Base-by-base conservation (phyloP, 1,140 invertebrate genomes). In the Zaprionus davidi region DNA sequence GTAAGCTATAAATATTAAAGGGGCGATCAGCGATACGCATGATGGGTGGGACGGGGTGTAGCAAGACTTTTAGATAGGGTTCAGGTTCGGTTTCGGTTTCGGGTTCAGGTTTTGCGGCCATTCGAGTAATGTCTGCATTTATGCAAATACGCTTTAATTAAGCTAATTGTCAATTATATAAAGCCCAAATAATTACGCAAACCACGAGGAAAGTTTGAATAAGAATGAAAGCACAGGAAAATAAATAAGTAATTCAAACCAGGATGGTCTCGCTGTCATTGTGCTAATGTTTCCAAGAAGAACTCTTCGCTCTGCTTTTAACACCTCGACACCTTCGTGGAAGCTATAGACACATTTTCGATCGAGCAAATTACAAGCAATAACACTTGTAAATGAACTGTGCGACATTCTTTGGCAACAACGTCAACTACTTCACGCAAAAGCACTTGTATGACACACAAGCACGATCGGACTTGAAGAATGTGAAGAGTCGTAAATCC, bases 401-500 rank as follows among this genome's bases (percentile, higher is more conserved):
- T 1, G 20, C 46, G 46, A 51, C 55, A 74, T 62, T 60, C 36
- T 34, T 55, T 22, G 44, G 31, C 41, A 59, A 49, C 9, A 34
- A 53, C 28, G 56, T 62, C 58, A 63, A 46, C 53, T 44, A 46
- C 5, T 31, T 13, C 22, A 36, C 7, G 44, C 62, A 5, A 22
- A 1, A n/a, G n/a, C n/a, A n/a, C n/a, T 44, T 44, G 41, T 44
- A 7, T 7, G 7, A 44, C 41, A 44, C 41, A 3, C 17, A 44
- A 71, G 28, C 24, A 66, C 56, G 60, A 22, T 60, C 5, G 36
- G 41, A 68, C 73, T 72, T 88, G 31, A 74, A 68, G 68, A 65
- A 71, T 55, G 46, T 65, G 28, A 44, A 58, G 69, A 63, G 71
- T 62, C 63, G 64, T 67, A 62, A 71, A 72, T 83, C 88, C 81